Conservation (phyloP, 2,797 vertebrate species). For the Sandelia bainsii region DNA sequence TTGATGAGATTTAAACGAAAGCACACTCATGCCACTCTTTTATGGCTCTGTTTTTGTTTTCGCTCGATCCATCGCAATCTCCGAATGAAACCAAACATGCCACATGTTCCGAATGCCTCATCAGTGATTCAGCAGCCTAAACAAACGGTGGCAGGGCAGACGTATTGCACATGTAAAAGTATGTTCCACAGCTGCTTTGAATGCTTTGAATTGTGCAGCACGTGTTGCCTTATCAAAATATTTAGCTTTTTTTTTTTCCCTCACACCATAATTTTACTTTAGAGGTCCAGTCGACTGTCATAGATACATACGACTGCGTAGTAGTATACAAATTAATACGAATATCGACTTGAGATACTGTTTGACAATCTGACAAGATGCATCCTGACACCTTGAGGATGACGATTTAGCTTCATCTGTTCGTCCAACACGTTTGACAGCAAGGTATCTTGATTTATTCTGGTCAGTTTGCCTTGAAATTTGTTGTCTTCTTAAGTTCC, state of each 20-base stretch:
- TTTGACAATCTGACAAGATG: not conserved
- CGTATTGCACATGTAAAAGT: slow-evolving; percentile 10
- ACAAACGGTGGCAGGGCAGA: slow-evolving; percentile 19
- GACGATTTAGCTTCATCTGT: not conserved
- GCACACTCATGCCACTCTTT: slow-evolving; percentile 10
- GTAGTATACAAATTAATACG: not conserved
- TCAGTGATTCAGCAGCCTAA: slow-evolving; percentile 58
- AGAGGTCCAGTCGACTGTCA: not conserved
- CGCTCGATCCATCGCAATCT: slow-evolving; percentile 16
- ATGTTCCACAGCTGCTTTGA: slow-evolving; percentile 14
- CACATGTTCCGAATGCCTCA: slow-evolving; percentile 72
- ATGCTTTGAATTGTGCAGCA: slow-evolving; percentile 13
- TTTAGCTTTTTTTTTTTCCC: slow-evolving; percentile 10
- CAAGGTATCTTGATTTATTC: not conserved
- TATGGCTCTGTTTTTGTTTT: slow-evolving; percentile 23
- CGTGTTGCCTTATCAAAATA: slow-evolving; percentile 2
- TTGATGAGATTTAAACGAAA: slow-evolving; percentile 48
- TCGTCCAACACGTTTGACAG: not conserved
- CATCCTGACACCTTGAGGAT: not conserved
- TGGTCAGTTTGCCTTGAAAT: not conserved
- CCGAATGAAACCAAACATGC: slow-evolving; percentile 36
- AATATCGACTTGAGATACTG: not conserved
- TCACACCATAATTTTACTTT: not conserved
- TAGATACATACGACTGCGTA: not conserved
- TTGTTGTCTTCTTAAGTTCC: not conserved